Base-by-base conservation (phyloP, 2,888 invertebrate species). In the Dioctria rufipes region DNA sequence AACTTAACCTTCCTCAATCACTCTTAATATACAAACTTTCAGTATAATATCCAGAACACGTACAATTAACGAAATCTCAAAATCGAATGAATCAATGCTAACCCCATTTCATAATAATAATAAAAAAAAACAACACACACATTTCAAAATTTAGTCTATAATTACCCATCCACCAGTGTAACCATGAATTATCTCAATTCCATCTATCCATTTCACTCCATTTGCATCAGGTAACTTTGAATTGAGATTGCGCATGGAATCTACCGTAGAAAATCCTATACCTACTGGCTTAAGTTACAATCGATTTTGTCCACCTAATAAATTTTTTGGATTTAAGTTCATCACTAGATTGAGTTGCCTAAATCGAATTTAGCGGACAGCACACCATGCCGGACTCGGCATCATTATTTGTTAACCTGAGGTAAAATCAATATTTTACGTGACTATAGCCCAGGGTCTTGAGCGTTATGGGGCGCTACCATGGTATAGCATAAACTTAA, bases 291-390 rank as follows among this genome's bases (percentile, higher is more conserved):
- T 6, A 6, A 46, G 46, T 8, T 46, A 6, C 71, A 71, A 71
- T 71, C 54, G 71, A 71, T 71, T 71, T 71, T 71, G 54, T 71
- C 71, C 71, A 71, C 71, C 51, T 71, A 71, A 71, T 54, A 54
- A 71, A 71, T 71, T n/a, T 71, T n/a, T n/a, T 46, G 37, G 51
- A 71, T 71, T 71, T 37, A 40, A 71, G 54, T 40, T 54, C 71
- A 54, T 71, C 71, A 37, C 71, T n/a, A 8, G 71, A 71, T 71
- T 71, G 54, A 71, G 54, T 54, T 71, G 71, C 54, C 71, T 54
- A 71, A 71, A 71, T 54, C 71, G 51, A 71, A 46, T 71, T 51
- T 51, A 54, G 25, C 39, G 37, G 25, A 25, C 25, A 25, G 4
- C 69, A 25, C 69, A 51, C 49, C 39, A 25, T 4, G 51, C 25